Evolutionary conservation across 2,113 vertebrate genomes (phyloP), one percentile per base, ranked within the genome.

Genomic region (Vidua chalybeata): DNA sequence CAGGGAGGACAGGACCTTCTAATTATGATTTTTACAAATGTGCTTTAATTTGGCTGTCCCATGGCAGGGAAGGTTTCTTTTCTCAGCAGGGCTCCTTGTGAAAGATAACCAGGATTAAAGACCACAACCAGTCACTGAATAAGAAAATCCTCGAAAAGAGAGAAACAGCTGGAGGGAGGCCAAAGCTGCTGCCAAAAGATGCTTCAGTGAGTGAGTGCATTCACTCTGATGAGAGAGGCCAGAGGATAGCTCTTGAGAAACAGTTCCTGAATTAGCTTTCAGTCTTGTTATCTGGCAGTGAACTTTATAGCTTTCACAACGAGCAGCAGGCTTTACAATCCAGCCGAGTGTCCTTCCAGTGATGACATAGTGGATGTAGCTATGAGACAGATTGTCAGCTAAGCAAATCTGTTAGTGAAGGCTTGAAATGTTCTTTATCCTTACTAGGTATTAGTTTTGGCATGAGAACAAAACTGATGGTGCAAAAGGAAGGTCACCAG

Each of bases 121-220:
- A 95, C 94, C 82, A 90, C 88, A 97, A 92, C 95, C 79, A 95
- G 80, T 55, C 81, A 43, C 80, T 93, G 68, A 96, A 96, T 89
- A 97, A 97, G 96, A 97, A 97, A 97, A 93, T 96, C 67, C 48
- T 69, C 33, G 62, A 89, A 92, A 93, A 71, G 84, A 84, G 88
- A 94, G 92, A 93, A 88, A 87, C 82, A 81, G 72, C 68, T 98
- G 97, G 97, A 98, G 72, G 64, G 67, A 94, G 87, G 94, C 96
- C 97, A 97, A 92, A 95, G 91, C 58, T 43, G 69, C 90, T 97
- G 97, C 96, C 96, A 97, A 97, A 90, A 96, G 94, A 91, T 96
- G 74, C 92, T 97, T 98, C 89, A 96, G 90, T 97, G 95, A 96
- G 91, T 96, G 93, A 96, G 86, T 84, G 83, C 89, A 98, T 98